Evolutionary conservation across 2,888 invertebrate species (phyloP), one percentile per base, ranked within the genome.

Genomic region (Hemicrepidius hirtus): DNA sequence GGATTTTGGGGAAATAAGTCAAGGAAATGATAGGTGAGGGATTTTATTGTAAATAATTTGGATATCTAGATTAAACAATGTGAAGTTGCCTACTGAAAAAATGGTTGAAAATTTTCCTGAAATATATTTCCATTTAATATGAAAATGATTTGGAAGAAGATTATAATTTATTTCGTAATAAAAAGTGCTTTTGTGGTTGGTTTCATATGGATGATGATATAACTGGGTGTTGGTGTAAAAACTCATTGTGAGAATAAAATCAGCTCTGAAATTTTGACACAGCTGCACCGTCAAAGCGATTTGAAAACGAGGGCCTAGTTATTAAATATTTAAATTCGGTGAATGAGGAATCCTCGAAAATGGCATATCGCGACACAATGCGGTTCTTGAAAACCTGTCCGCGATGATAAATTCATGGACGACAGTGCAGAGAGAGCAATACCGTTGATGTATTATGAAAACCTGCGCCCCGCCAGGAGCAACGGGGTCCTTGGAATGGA

Each of bases 391-490:
- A 64, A 64, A 50, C 64, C 64, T 46, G 50, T 64, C 50, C 49
- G 46, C 63, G 46, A 64, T 64, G 64, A 64, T 64, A 64, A 64
- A 64, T 64, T 64, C 64, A 64, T 64, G 64, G 50, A 18, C 32
- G 64, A 64, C 49, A 64, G 64, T 64, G 64, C 46, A 28, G 64
- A 50, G 60, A 50, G 64, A 64, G 49, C 62, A 41, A 32, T 37
- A 50, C 46, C 64, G 64, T 37, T 50, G 64, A 64, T 64, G 50
- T 64, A 64, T 64, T 64, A 64, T 64, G 49, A 37, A 64, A 50
- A 50, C 64, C 50, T 37, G 64, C 64, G 64, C 46, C 64, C 64
- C 18, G 41, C 35, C 20, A 20, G 64, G 49, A 50, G 46, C 32
- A 44, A 32, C 41, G 41, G 63, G 63, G 63, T 16, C 50, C 64